phyloP scores from a whole-genome alignment of 2,888 invertebrate genomes.

The Lasioglossum zephyrum region DNA sequence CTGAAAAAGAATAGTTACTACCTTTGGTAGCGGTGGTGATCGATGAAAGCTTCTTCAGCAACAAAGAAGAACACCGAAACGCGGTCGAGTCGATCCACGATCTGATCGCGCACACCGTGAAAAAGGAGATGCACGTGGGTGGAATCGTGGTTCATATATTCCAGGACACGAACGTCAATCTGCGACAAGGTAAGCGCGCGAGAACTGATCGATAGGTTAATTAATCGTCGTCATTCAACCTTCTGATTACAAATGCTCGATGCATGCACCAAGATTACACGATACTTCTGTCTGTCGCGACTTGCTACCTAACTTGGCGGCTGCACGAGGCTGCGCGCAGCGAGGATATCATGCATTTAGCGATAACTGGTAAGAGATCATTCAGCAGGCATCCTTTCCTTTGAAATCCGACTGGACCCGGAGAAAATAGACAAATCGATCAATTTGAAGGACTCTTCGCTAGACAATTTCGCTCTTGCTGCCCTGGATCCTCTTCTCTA shows the following conservation, averaged over 20 bases:
- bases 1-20: background rate
- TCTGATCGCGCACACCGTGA: constrained; percentile 87
- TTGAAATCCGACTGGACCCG: background rate
- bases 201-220: background rate
- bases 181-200: constrained; percentile 88
- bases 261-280: constrained; percentile 87
- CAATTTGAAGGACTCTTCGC: background rate
- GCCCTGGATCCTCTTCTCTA: background rate
- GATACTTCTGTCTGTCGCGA: constrained; percentile 90
- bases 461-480: background rate
- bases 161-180: constrained; percentile 88
- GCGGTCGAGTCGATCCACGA: constrained; percentile 87
- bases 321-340: constrained; percentile 88
- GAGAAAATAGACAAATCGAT: background rate
- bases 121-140: constrained; percentile 88
- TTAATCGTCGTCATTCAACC: constrained; percentile 19
- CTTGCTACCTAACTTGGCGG: constrained; percentile 91
- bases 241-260: background rate
- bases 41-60: constrained; percentile 89
- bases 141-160: constrained; percentile 89
- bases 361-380: constrained; percentile 87
- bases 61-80: constrained; percentile 85
- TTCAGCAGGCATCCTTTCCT: background rate
- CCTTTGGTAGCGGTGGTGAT: constrained; percentile 88
- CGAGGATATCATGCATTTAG: constrained; percentile 89